Evolutionary conservation across 2,888 invertebrate species (phyloP), one percentile per base, ranked within the genome.

Genomic region (Cyrtodaria siliqua): DNA sequence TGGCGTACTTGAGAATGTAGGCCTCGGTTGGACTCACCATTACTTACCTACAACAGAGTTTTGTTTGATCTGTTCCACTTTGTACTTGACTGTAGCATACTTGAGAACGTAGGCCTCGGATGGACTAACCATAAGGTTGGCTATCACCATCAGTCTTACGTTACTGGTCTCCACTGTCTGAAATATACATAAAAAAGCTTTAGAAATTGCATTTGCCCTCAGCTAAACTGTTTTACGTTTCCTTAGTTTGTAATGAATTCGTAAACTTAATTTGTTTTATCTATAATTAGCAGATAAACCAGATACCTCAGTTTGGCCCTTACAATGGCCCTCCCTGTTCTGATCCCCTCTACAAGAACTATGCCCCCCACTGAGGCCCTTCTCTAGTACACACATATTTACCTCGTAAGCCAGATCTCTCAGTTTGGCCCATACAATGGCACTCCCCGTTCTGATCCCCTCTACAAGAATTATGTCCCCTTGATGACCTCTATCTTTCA

Each of bases 111-210:
- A n/a, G n/a, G n/a, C n/a, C n/a, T n/a, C n/a, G n/a, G n/a, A n/a
- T n/a, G n/a, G n/a, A n/a, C n/a, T 96, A 26, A 99, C 94, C 59
- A 98, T 96, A n/a, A 99, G 95, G 94, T 99, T 99, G 2, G 99
- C 98, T 47, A 98, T 95, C 2, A 99, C 98, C 88, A 96, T 95
- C 83, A 99, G 94, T 38, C 93, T 89, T 2, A 94, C 93, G 20
- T 86, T 87, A 47, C 85, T 83, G 72, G 77, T 92, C 69, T 57
- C 40, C 1, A 87, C 83, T 66, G 63, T 42, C 85, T 84, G 59
- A 20, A 67, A 79, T 14, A 40, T 23, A 26, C n/a, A 27, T 23
- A n/a, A 26, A 61, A 27, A 4, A 29, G n/a, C n/a, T n/a, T n/a
- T n/a, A n/a, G n/a, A n/a, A n/a, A n/a, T n/a, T n/a, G n/a, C n/a